A percentile compares a stretch with the other conserved stretches of the same genome.
These are phyloP conservation scores for Sycophaga agraensis DNA, from an alignment of 1,140 invertebrate species.

Conservation along the genomic window DNA sequence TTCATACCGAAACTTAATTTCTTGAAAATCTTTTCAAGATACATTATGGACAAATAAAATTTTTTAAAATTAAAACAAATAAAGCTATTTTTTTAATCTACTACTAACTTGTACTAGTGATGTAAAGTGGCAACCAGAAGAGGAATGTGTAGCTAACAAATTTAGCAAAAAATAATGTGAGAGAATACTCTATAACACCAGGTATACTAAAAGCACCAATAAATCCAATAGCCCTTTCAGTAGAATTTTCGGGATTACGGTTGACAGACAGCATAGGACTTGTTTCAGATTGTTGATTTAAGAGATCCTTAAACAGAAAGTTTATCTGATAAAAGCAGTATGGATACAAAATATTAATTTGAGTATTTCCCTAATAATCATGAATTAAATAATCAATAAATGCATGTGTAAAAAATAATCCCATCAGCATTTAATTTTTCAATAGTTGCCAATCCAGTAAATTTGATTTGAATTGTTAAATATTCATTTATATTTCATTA, in stretches of 20 bases:
- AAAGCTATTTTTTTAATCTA: no score
- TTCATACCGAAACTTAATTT: no score
- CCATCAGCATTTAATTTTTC: neutral
- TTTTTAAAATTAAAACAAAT: no score
- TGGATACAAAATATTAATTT: conserved; percentile 5
- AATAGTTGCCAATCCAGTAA: no score
- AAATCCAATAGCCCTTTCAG: conserved; percentile 74
- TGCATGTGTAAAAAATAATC: no score
- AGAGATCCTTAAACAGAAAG: conserved; percentile 34
- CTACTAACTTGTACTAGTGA: conserved; percentile 80
- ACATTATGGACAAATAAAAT: no score
- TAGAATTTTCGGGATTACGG: conserved; percentile 27
- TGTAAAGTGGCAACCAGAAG: conserved; percentile 93
- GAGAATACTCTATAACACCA: conserved; percentile 93
- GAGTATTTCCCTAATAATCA: neutral
- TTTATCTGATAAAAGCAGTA: no score
- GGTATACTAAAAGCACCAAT: conserved; percentile 78
- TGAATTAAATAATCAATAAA: neutral
- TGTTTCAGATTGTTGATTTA: conserved; percentile 39
- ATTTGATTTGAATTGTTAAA: no score
- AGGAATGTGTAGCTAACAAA: conserved; percentile 96
- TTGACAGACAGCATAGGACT: conserved; percentile 50
- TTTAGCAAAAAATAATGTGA: conserved; percentile 96
- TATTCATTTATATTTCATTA: no score
- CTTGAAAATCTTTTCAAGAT: no score